phyloP scores from a whole-genome alignment of 2,888 invertebrate genomes.

The Tachina grossa region DNA sequence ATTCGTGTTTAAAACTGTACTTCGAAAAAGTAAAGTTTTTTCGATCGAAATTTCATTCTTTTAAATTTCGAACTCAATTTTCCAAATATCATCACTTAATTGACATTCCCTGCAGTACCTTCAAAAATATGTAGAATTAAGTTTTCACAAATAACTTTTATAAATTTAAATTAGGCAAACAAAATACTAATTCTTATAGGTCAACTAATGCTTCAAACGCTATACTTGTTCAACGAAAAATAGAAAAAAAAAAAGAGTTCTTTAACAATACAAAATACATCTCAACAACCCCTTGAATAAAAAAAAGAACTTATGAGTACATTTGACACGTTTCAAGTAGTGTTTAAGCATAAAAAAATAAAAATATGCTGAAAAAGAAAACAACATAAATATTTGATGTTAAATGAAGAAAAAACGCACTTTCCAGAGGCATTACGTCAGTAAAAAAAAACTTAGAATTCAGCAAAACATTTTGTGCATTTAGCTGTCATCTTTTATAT shows the following conservation, averaged over 20 bases:
- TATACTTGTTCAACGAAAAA: not conserved
- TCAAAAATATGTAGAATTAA: not conserved
- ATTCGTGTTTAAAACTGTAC: too few relatives aligned
- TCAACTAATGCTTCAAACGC: not conserved
- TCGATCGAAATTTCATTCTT: not conserved
- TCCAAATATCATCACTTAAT: too few relatives aligned
- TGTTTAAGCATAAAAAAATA: constrained; percentile 33
- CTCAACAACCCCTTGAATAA: constrained; percentile 7
- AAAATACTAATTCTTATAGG: not conserved
- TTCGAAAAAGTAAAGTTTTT: too few relatives aligned
- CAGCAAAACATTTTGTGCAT: constrained; percentile 66
- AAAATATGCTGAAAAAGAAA: constrained; percentile 27
- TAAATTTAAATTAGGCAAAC: not conserved
- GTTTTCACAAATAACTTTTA: not conserved
- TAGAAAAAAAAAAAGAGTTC: not conserved
- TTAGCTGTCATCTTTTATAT: constrained; percentile 66
- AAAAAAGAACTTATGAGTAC: not conserved
- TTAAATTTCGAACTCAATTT: not conserved
- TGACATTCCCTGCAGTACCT: too few relatives aligned
- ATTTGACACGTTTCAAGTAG: constrained; percentile 27
- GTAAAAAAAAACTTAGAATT: constrained; percentile 8
- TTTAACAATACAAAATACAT: not conserved
- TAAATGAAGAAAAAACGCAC: constrained; percentile 10
- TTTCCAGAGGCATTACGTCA: not conserved
- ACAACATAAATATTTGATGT: constrained; percentile 20